Conservation (phyloP, 1,140 invertebrate genomes). For the Zaprionus kolodkinae region DNA sequence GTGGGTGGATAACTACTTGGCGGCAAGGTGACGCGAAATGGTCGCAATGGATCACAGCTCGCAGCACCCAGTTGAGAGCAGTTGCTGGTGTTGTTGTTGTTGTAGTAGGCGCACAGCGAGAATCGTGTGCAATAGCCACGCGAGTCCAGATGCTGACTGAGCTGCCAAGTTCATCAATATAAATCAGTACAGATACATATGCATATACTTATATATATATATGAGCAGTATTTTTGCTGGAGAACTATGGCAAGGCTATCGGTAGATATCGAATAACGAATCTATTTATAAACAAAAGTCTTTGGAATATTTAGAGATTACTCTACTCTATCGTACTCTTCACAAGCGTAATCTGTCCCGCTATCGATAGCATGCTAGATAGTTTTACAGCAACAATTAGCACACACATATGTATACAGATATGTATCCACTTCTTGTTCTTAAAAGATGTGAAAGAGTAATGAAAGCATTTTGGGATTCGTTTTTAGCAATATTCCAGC, state of each 20-base stretch:
- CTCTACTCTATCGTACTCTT: no score
- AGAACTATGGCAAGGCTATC: background rate
- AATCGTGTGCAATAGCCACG: constrained; percentile 85
- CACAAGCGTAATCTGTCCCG: background rate
- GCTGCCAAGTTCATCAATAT: constrained; percentile 46
- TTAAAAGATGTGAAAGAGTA: constrained; percentile 25
- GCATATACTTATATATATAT: background rate
- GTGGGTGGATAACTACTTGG: constrained; percentile 88
- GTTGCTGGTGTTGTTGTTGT: constrained; percentile 24
- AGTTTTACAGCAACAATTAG: background rate
- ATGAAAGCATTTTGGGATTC: constrained; percentile 14
- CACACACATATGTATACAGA: background rate
- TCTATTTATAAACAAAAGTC: background rate
- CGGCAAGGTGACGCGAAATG: constrained; percentile 86
- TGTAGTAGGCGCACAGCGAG: constrained; percentile 84
- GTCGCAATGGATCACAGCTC: constrained; percentile 31
- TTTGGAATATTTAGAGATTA: no score
- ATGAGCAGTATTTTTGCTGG: background rate
- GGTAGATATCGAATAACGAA: background rate
- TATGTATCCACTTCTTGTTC: background rate
- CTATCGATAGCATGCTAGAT: background rate
- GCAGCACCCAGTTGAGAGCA: constrained; percentile 21
- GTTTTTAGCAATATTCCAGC: background rate
- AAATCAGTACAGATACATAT: constrained; percentile 16
- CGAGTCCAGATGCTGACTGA: constrained; percentile 83